Conservation (phyloP, 92 coral and sea anemone species). For the Siderastrea radians region DNA sequence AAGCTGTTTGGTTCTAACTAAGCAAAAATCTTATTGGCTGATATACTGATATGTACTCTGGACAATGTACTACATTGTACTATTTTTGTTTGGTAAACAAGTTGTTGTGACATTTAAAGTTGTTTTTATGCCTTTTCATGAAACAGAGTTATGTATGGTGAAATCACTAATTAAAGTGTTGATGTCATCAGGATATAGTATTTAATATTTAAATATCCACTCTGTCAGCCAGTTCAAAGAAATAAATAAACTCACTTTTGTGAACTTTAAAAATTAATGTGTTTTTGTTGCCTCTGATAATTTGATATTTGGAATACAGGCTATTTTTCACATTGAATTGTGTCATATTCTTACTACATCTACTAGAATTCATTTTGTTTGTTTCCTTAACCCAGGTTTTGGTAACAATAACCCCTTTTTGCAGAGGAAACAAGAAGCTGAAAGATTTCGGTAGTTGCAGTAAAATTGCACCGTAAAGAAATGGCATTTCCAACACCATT, state of each 20-base stretch:
- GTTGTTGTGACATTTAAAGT: background rate
- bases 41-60: background rate
- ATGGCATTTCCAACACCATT: no score
- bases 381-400: no score
- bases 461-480: no score
- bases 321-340: no score
- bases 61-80: background rate
- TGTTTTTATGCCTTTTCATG: background rate
- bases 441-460: no score
- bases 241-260: slow-evolving; percentile 19
- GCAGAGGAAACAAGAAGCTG: no score
- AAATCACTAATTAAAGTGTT: background rate
- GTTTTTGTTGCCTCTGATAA: no score
- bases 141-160: background rate
- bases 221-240: slow-evolving; percentile 9
- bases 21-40: background rate
- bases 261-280: background rate
- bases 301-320: no score
- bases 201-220: slow-evolving; percentile 32
- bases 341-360: no score
- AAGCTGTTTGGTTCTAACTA: background rate
- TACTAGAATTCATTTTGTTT: no score
- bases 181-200: slow-evolving; percentile 1
- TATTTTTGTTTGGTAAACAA: background rate
- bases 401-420: no score